Conservation (phyloP, 1,140 invertebrate genomes). For the Notospermus geniculatus region DNA sequence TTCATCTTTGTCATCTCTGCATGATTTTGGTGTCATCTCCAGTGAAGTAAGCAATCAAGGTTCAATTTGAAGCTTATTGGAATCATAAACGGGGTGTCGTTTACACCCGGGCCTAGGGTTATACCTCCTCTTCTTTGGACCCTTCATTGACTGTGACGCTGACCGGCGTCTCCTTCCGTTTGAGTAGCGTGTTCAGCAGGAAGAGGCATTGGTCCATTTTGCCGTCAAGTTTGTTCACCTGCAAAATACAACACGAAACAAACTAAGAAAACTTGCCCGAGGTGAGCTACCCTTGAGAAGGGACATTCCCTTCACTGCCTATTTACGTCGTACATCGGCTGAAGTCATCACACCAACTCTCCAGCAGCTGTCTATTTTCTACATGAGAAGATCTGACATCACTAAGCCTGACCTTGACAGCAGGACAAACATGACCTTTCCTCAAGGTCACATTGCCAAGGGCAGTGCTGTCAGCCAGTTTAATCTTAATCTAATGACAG, state of each 20-base stretch:
- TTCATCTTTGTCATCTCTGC: too few species aligned
- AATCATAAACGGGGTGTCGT: too few species aligned
- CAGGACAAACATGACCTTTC: too few species aligned
- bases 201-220: constrained; percentile 70
- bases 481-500: too few species aligned
- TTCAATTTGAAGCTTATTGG: too few species aligned
- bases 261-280: not conserved
- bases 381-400: not conserved
- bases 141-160: constrained; percentile 3
- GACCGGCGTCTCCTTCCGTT: constrained; percentile 20
- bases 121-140: constrained; percentile 7
- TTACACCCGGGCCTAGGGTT: not conserved
- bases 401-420: not conserved
- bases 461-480: too few species aligned
- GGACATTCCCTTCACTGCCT: constrained; percentile 28
- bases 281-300: not conserved
- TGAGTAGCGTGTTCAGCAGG: constrained; percentile 63
- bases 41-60: too few species aligned
- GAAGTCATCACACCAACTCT: too few species aligned
- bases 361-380: too few species aligned
- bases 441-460: too few species aligned
- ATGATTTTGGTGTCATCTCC: too few species aligned
- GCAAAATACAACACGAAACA: constrained; percentile 48
- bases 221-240: constrained; percentile 70
- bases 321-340: not conserved